phyloP scores from a whole-genome alignment of 2,113 vertebrate species.

The Myiagra hebetior region DNA sequence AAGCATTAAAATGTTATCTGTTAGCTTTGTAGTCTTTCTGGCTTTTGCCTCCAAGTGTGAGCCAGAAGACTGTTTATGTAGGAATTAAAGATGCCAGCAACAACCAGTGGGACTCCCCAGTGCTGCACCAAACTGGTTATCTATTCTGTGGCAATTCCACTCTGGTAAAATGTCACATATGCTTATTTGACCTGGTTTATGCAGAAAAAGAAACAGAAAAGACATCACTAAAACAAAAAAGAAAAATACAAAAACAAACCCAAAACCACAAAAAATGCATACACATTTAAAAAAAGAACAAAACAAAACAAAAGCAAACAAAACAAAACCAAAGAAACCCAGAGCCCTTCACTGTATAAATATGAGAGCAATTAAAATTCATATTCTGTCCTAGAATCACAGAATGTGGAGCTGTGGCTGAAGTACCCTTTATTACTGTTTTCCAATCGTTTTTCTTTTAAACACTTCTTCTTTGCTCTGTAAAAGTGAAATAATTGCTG shows the following conservation, averaged over 20 bases:
- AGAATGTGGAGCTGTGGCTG: background rate
- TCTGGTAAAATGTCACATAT: background rate
- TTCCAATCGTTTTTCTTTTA: background rate
- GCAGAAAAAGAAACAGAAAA: background rate
- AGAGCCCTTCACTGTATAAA: background rate
- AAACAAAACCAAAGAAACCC: background rate
- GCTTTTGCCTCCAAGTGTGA: background rate
- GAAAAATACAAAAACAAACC: background rate
- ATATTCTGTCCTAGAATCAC: background rate
- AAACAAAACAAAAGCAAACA: background rate
- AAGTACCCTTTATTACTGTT: background rate
- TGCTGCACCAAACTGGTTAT: background rate
- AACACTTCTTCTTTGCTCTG: background rate
- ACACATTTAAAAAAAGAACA: background rate
- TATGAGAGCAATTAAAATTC: background rate
- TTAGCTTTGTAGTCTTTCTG: background rate
- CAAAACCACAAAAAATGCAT: background rate
- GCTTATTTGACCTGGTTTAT: background rate
- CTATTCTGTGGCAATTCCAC: background rate
- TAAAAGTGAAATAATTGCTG: background rate
- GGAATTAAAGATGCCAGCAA: background rate
- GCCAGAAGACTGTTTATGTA: background rate
- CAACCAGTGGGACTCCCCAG: background rate
- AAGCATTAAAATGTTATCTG: background rate
- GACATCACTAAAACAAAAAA: background rate